These are phyloP conservation scores for Cheilosia variabilis DNA, from an alignment of 2,888 invertebrate genomes.

Conservation along the genomic window DNA sequence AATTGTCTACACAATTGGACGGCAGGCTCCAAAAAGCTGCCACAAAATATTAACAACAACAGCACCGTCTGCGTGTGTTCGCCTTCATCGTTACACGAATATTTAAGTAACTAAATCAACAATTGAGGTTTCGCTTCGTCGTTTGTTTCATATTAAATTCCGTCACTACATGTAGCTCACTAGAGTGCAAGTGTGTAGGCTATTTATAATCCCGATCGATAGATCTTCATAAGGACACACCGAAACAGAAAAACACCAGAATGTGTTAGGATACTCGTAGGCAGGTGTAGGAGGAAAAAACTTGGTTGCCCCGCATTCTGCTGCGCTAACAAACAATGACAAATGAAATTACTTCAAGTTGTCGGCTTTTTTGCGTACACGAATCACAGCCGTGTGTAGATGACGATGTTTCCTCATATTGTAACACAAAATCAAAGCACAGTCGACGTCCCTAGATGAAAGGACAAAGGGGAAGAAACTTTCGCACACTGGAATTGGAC, in stretches of 20 bases:
- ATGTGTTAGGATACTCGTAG: not conserved
- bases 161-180: constrained; percentile 6
- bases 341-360: constrained; percentile 37
- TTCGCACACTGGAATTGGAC: constrained; percentile 5
- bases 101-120: constrained; percentile 36
- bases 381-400: no score
- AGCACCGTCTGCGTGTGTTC: not conserved
- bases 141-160: constrained; percentile 25
- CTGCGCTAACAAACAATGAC: constrained; percentile 19
- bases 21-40: constrained; percentile 8
- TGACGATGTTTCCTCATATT: not conserved
- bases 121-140: constrained; percentile 24
- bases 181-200: constrained; percentile 17
- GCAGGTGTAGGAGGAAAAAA: not conserved
- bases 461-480: not conserved
- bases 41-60: not conserved
- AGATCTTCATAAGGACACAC: constrained; percentile 14
- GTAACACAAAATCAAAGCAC: not conserved
- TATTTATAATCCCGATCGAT: constrained; percentile 48
- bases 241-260: constrained; percentile 2
- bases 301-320: constrained; percentile 1
- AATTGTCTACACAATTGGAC: not conserved
- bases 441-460: not conserved
- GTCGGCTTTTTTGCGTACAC: constrained; percentile 4
- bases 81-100: constrained; percentile 18